phyloP scores from a whole-genome alignment of 2,888 invertebrate genomes.

The Trimorus sp. region DNA sequence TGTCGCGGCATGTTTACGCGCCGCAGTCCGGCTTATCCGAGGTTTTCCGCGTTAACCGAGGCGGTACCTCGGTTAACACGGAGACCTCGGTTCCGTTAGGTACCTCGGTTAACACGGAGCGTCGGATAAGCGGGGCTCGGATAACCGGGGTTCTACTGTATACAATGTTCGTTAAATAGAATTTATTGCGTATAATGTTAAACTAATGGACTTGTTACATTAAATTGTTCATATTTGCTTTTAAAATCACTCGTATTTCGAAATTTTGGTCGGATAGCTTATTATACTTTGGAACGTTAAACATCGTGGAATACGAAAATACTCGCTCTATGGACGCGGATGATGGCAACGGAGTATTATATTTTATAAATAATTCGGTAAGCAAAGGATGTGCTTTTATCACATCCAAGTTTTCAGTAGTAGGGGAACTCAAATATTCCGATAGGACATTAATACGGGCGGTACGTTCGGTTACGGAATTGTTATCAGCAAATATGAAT shows the following conservation, averaged over 20 bases:
- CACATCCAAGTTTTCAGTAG: background rate
- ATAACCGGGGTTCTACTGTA: too few species aligned
- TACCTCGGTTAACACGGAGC: too few species aligned
- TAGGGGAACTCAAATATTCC: background rate
- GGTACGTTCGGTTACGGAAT: background rate
- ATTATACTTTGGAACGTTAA: background rate
- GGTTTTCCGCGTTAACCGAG: too few species aligned
- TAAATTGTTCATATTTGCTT: slow-evolving; percentile 1
- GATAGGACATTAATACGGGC: background rate
- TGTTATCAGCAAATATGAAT: slow-evolving; percentile 1
- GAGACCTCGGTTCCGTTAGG: too few species aligned
- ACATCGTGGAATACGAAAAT: slow-evolving; percentile 12
- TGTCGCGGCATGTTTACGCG: too few species aligned
- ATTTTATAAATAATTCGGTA: background rate
- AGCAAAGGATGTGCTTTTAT: background rate
- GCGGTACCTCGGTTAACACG: too few species aligned
- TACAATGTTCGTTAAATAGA: background rate
- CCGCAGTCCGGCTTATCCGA: too few species aligned
- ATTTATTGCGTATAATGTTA: background rate
- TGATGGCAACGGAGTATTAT: background rate
- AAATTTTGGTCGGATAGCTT: slow-evolving; percentile 1
- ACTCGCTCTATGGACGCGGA: slow-evolving; percentile 7
- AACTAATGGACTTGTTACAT: too few species aligned
- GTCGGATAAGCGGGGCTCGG: too few species aligned
- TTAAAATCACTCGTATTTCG: background rate